These are phyloP conservation scores for Timema cristinae DNA, from an alignment of 2,888 invertebrate species.

Conservation along the genomic window DNA sequence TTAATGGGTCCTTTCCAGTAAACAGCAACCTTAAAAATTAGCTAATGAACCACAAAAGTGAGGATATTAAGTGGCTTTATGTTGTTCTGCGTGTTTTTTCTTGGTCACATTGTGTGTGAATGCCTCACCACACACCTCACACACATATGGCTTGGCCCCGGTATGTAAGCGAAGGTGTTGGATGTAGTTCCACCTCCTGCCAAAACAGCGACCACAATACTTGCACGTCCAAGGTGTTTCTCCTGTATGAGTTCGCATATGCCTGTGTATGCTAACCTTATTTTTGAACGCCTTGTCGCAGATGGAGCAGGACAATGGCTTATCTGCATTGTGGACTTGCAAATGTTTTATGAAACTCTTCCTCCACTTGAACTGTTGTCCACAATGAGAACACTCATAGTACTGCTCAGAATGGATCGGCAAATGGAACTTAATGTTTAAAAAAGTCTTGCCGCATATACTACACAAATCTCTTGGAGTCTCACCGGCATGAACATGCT, in stretches of 20 bases:
- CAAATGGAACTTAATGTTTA: slow-evolving; percentile 16
- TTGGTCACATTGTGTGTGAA: slow-evolving; percentile 23
- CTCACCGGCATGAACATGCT: slow-evolving; percentile 15
- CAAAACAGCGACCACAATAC: slow-evolving; percentile 17
- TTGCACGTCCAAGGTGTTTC: slow-evolving; percentile 20
- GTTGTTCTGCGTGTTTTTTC: slow-evolving; percentile 16
- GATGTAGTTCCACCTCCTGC: slow-evolving; percentile 21
- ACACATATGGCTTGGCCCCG: slow-evolving; percentile 20
- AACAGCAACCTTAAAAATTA: too few species aligned
- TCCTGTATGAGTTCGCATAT: slow-evolving; percentile 19
- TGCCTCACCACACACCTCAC: slow-evolving; percentile 17
- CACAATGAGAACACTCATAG: slow-evolving; percentile 17
- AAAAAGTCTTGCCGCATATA: slow-evolving; percentile 19
- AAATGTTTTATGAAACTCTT: slow-evolving; percentile 16
- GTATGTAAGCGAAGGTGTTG: slow-evolving; percentile 22
- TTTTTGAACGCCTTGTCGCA: slow-evolving; percentile 22
- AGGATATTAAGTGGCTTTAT: not conserved
- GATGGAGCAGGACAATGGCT: slow-evolving; percentile 18
- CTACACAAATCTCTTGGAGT: slow-evolving; percentile 14
- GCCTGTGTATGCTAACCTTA: slow-evolving; percentile 17
- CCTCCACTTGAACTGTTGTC: slow-evolving; percentile 10
- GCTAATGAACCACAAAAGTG: too few species aligned
- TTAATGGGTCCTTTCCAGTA: too few species aligned
- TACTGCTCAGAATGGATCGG: slow-evolving; percentile 16
- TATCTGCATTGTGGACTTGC: slow-evolving; percentile 14